Conservation (phyloP, 2,888 invertebrate genomes). For the Cantharis rustica region DNA sequence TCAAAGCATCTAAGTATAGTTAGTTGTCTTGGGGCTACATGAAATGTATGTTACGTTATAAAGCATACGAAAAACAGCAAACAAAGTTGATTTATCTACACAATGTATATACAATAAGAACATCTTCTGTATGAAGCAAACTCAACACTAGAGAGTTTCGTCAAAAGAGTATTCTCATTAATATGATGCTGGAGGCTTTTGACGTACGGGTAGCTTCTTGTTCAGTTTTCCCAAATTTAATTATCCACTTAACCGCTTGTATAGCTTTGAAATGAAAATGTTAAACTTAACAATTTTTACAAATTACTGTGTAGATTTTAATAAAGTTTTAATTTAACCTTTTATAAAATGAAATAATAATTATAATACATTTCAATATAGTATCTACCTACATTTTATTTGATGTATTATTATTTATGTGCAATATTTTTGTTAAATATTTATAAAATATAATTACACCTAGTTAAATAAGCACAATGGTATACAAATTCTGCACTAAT, state of each 20-base stretch:
- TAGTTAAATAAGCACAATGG: neutral
- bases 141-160: conserved; percentile 38
- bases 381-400: neutral
- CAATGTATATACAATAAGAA: conserved; percentile 52
- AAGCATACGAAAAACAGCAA: conserved; percentile 46
- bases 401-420: neutral
- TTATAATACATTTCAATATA: neutral
- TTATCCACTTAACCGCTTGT: conserved; percentile 42
- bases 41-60: conserved; percentile 49
- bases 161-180: conserved; percentile 50
- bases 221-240: conserved; percentile 42
- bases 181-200: conserved; percentile 46
- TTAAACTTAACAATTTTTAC: conserved; percentile 19
- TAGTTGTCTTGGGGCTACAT: conserved; percentile 46
- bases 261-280: conserved; percentile 19
- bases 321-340: neutral
- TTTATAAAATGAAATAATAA: neutral
- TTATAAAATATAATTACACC: neutral
- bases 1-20: neutral
- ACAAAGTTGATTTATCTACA: conserved; percentile 48
- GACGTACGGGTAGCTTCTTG: conserved; percentile 20
- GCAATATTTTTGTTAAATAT: neutral
- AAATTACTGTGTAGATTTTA: neutral
- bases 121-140: conserved; percentile 49
- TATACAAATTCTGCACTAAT: conserved; percentile 25